Conservation (phyloP, 2,888 invertebrate genomes). For the Machimus atricapillus region DNA sequence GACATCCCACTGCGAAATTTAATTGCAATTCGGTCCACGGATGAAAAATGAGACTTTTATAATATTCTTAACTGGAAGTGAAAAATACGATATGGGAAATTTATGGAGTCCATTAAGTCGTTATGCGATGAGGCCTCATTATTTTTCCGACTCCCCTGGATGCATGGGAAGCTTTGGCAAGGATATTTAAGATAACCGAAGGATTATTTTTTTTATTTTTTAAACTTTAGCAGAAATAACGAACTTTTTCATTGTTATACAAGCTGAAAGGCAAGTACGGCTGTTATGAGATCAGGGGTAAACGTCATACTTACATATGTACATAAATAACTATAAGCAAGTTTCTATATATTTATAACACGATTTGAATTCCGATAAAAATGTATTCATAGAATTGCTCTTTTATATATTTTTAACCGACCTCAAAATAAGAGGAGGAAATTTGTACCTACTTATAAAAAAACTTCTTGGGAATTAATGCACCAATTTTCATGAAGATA, state of each 20-base stretch:
- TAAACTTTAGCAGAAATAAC: not conserved
- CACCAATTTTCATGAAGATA: too few species aligned
- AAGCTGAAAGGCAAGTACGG: not conserved
- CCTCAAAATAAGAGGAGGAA: too few species aligned
- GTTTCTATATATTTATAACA: too few species aligned
- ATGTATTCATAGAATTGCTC: too few species aligned
- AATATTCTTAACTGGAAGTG: conserved; percentile 12
- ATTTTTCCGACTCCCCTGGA: not conserved
- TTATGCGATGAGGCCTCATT: not conserved
- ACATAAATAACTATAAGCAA: not conserved
- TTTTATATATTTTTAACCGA: too few species aligned
- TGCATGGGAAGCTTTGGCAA: not conserved
- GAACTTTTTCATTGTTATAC: not conserved
- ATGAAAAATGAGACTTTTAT: conserved; percentile 32
- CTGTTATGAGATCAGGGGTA: not conserved
- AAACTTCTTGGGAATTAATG: too few species aligned
- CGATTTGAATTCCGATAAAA: too few species aligned
- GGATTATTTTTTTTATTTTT: not conserved
- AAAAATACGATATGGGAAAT: conserved; percentile 20
- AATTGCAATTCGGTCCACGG: conserved; percentile 46
- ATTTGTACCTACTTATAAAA: too few species aligned
- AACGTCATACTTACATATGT: not conserved
- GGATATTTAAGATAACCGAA: not conserved
- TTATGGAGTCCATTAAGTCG: conserved; percentile 4
- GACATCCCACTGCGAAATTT: conserved; percentile 47